These are phyloP conservation scores for Platycheirus albimanus DNA, from an alignment of 2,888 invertebrate genomes.

Conservation along the genomic window DNA sequence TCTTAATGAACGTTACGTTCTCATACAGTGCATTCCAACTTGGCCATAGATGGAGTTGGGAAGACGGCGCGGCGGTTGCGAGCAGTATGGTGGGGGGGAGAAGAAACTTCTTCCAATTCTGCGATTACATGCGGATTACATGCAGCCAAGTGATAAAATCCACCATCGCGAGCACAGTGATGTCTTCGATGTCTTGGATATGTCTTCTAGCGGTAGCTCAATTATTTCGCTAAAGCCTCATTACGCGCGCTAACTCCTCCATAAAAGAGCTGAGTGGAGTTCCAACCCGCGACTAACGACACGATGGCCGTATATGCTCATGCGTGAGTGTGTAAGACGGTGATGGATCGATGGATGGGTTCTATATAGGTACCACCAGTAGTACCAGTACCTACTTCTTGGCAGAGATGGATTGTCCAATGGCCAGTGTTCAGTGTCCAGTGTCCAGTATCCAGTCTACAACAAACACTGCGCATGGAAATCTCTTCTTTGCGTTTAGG, in stretches of 20 bases:
- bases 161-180: conserved; percentile 8
- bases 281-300: conserved; percentile 27
- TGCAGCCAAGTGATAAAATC: conserved; percentile 65
- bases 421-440: no score
- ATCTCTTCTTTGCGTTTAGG: conserved; percentile 33
- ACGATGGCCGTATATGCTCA: conserved; percentile 42
- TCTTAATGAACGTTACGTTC: conserved; percentile 66
- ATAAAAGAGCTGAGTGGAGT: conserved; percentile 45
- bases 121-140: conserved; percentile 73
- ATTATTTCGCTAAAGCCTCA: conserved; percentile 68
- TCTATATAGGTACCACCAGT: conserved; percentile 6
- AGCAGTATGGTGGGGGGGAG: conserved; percentile 30
- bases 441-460: no score
- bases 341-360: conserved; percentile 62
- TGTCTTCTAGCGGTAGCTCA: conserved; percentile 49
- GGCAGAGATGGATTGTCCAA: conserved; percentile 66
- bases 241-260: conserved; percentile 70
- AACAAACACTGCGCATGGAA: conserved; percentile 62
- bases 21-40: conserved; percentile 14
- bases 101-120: conserved; percentile 51
- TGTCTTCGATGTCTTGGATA: background rate
- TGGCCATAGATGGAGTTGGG: conserved; percentile 37
- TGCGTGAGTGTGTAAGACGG: conserved; percentile 51
- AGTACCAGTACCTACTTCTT: conserved; percentile 19
- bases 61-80: no score